Percentiles rank a stretch among this genome's conserved stretches.
Evolutionary conservation across 2,888 invertebrate species (phyloP).

Genomic region (Loripinus fragilis): DNA sequence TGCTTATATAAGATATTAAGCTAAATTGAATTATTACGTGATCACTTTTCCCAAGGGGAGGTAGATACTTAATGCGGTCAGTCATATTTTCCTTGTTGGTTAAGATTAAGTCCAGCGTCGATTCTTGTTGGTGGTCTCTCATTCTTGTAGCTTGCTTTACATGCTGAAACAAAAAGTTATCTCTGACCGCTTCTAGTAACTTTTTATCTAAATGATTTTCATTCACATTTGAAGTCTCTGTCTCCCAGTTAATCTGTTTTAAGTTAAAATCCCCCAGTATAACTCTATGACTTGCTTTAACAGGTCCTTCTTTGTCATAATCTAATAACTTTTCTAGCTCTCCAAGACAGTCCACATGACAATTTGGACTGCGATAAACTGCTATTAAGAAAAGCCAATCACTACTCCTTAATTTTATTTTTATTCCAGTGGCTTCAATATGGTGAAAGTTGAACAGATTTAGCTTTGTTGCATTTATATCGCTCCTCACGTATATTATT

Average conservation of each 20-base stretch:
- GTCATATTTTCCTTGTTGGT: slow-evolving; percentile 30
- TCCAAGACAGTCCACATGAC: neutral
- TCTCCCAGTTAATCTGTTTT: slow-evolving; percentile 10
- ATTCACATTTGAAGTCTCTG: neutral
- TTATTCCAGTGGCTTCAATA: neutral
- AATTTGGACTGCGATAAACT: slow-evolving; percentile 11
- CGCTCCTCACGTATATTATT: neutral
- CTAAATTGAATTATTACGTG: slow-evolving; percentile 24
- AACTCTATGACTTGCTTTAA: neutral
- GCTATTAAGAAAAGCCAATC: neutral
- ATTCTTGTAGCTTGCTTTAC: neutral
- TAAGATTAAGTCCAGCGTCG: slow-evolving; percentile 16
- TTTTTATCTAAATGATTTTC: neutral
- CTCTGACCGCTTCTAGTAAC: slow-evolving; percentile 17
- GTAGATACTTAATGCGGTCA: neutral
- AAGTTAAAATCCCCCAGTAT: slow-evolving; percentile 26
- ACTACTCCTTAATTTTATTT: slow-evolving; percentile 11
- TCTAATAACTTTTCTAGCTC: neutral
- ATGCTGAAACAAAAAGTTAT: slow-evolving; percentile 19
- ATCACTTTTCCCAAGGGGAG: slow-evolving; percentile 35
- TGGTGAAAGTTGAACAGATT: neutral
- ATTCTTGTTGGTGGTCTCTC: neutral
- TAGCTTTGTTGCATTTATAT: neutral
- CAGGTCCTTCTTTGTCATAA: neutral
- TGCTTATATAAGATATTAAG: slow-evolving; percentile 14